Evolutionary conservation across 1,140 invertebrate genomes (phyloP), one percentile per base, ranked within the genome.

Genomic region (Anoplolepis gracilipes): DNA sequence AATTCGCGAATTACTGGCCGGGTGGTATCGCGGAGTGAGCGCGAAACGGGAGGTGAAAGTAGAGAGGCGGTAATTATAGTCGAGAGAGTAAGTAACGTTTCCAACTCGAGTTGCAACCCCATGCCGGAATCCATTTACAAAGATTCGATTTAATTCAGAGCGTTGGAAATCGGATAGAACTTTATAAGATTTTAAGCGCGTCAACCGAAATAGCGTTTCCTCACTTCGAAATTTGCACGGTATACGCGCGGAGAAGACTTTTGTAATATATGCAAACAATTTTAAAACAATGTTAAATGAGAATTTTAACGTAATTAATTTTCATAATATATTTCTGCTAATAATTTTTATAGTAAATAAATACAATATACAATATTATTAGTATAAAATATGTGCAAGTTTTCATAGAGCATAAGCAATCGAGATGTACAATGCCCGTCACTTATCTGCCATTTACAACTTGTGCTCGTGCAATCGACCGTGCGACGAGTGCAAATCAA

Each of bases 1-100:
- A 87, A 88, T 88, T 78, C 62, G 72, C 72, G 73, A 87, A 87
- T 88, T 88, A 87, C 53, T 59, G 28, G 77, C 10, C 70, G 36
- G 55, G 8, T 53, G 5, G 84, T 30, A 61, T 49, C 46, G 69
- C 61, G 16, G 25, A 11, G 25, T 55, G 3, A 53, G 36, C n/a
- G 33, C 55, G 64, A 42, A 59, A 57, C 33, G 19, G 78, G 33
- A 36, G 77, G 19, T 11, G 46, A 81, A 55, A 70, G 33, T 70
- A 49, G 22, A 39, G 59, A 46, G n/a, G 28, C 59, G n/a, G 13
- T 8, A 85, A 87, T 87, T 85, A 73, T 36, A 61, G 87, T 85
- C 61, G 61, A 77, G 53, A 77, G 53, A 77, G 53, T 42, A 53
- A 84, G 69, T 53, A 39, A 86, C 33, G 49, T 57, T 81, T 42